These are phyloP conservation scores for Enchytraeus crypticus DNA, from an alignment of 2,888 invertebrate genomes.

Conservation along the genomic window DNA sequence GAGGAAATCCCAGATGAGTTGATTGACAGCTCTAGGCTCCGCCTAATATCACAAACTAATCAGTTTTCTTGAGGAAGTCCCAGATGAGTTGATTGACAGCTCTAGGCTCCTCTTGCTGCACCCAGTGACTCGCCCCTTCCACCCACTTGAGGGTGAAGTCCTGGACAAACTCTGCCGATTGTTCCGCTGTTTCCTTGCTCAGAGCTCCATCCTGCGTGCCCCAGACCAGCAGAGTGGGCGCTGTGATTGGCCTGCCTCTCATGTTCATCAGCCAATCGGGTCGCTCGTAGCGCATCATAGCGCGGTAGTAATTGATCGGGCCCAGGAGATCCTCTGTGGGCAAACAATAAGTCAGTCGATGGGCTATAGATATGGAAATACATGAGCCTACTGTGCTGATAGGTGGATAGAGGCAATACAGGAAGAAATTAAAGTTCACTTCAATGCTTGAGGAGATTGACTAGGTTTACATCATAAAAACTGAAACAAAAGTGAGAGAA, in stretches of 20 bases:
- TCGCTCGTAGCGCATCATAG: slow-evolving; percentile 42
- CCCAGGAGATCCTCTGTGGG: slow-evolving; percentile 63
- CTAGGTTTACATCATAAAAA: no score
- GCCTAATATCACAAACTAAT: no score
- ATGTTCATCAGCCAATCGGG: neutral
- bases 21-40: slow-evolving; percentile 57
- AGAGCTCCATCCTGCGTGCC: slow-evolving; percentile 57
- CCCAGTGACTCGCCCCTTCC: slow-evolving; percentile 63
- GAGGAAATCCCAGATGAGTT: no score
- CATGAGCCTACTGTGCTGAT: no score
- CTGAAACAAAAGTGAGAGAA: no score
- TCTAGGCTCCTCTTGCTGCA: slow-evolving; percentile 64
- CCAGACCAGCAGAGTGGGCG: slow-evolving; percentile 50
- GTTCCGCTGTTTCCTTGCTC: slow-evolving; percentile 58
- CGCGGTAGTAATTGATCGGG: slow-evolving; percentile 66
- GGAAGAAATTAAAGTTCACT: no score
- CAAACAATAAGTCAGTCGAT: no score
- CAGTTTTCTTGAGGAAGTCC: no score
- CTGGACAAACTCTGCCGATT: slow-evolving; percentile 59
- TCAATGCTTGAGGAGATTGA: no score
- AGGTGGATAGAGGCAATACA: no score
- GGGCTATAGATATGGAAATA: no score
- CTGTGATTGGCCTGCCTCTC: slow-evolving; percentile 36
- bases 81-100: slow-evolving; percentile 58
- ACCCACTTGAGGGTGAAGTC: slow-evolving; percentile 60